Percentiles rank a stretch among this genome's conserved stretches.
Evolutionary conservation across 2,113 vertebrate genomes (phyloP).

Genomic region (Grus americana): DNA sequence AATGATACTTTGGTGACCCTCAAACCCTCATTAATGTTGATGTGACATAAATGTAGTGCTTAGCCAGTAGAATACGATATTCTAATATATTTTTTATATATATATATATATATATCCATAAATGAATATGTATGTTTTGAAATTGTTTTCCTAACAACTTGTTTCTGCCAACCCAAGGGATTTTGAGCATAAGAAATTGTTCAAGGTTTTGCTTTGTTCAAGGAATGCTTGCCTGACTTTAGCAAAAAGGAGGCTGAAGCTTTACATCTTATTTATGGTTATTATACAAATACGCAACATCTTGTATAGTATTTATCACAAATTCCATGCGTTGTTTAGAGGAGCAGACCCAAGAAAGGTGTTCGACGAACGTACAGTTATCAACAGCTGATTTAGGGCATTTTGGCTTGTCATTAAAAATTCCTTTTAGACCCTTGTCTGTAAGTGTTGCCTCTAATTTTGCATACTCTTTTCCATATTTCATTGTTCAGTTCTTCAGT

Average conservation of each 20-base stretch:
- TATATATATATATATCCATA: neutral
- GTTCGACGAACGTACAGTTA: rapidly evolving
- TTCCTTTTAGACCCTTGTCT: neutral
- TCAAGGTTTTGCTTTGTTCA: neutral
- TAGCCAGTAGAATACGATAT: neutral
- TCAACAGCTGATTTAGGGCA: neutral
- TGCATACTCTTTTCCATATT: neutral
- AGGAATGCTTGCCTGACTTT: neutral
- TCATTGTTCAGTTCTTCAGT: neutral
- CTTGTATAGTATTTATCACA: neutral
- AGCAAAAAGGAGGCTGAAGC: neutral
- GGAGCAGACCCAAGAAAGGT: rapidly evolving
- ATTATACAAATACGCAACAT: neutral
- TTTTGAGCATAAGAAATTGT: conserved; percentile 3
- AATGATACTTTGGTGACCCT: conserved; percentile 24
- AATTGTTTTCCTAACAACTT: conserved; percentile 28
- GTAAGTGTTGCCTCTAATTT: neutral
- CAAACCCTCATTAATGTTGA: conserved; percentile 11
- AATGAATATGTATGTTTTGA: conserved; percentile 42
- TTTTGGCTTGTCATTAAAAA: neutral
- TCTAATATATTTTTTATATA: neutral
- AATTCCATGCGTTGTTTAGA: neutral
- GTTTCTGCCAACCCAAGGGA: neutral
- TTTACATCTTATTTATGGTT: neutral
- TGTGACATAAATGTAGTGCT: neutral